These are phyloP conservation scores for Microctenopoma lineatum DNA, from an alignment of 2,797 vertebrate genomes.

Conservation along the genomic window DNA sequence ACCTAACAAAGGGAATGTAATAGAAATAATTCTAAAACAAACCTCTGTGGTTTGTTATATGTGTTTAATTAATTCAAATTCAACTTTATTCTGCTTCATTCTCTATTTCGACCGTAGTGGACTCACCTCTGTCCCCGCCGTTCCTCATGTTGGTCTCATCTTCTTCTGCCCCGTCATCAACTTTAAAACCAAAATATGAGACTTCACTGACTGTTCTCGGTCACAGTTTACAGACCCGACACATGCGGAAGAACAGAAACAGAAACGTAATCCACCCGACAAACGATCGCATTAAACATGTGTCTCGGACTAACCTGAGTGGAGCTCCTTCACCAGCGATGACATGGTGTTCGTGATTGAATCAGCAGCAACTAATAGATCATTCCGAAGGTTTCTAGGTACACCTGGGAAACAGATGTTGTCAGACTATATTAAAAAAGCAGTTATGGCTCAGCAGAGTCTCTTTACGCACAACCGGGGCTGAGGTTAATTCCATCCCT, in stretches of 20 bases:
- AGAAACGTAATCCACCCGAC: not conserved
- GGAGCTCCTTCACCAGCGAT: conserved; percentile 97
- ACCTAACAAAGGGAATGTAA: not conserved
- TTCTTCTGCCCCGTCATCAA: conserved; percentile 88
- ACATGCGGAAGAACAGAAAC: not conserved
- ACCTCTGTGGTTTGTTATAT: not conserved
- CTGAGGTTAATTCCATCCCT: not conserved
- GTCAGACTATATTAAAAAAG: not conserved
- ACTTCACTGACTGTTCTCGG: conserved; percentile 19
- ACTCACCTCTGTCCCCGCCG: conserved; percentile 90
- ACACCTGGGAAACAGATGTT: conserved; percentile 82
- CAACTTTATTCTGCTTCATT: conserved; percentile 65
- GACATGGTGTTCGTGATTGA: conserved; percentile 99
- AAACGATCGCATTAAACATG: not conserved
- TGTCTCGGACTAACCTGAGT: conserved; percentile 86
- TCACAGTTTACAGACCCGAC: not conserved
- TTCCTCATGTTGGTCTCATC: conserved; percentile 91
- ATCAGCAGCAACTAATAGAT: conserved; percentile 96
- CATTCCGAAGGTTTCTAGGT: conserved; percentile 95
- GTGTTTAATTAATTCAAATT: conserved; percentile 34
- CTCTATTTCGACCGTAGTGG: not conserved
- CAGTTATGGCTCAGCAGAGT: not conserved
- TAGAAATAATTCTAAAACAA: not conserved
- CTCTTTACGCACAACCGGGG: not conserved
- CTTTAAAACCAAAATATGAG: conserved; percentile 64